Evolutionary conservation across 2,888 invertebrate species (phyloP).

Genomic region (Pseudeuparius sepicola): DNA sequence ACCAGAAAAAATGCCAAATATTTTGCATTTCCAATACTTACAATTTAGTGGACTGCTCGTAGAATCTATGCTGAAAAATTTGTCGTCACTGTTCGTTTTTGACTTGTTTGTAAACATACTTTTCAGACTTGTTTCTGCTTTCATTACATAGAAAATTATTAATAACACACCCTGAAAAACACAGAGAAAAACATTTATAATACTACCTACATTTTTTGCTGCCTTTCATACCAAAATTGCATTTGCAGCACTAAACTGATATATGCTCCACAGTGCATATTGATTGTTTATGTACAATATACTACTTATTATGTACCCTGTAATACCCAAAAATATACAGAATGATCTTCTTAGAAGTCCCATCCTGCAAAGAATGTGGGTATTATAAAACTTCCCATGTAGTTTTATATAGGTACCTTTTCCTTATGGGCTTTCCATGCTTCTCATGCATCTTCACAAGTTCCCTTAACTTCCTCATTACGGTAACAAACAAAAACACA

Average conservation of each 20-base stretch:
- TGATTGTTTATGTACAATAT: constrained; percentile 53
- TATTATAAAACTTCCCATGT: not conserved
- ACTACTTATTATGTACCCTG: constrained; percentile 50
- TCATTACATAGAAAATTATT: constrained; percentile 49
- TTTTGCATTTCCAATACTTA: no score
- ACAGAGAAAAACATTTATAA: constrained; percentile 8
- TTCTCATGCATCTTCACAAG: constrained; percentile 52
- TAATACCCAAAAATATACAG: constrained; percentile 48
- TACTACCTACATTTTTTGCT: constrained; percentile 3
- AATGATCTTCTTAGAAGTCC: constrained; percentile 52
- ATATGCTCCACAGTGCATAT: constrained; percentile 46
- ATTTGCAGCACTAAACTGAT: constrained; percentile 45
- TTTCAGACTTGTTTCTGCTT: constrained; percentile 45
- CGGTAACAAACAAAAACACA: constrained; percentile 55
- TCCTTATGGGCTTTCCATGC: constrained; percentile 45
- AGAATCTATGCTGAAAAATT: constrained; percentile 41
- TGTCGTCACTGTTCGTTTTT: constrained; percentile 40
- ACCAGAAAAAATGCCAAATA: no score
- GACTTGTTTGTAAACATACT: constrained; percentile 37
- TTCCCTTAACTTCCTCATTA: constrained; percentile 50
- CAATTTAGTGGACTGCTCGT: constrained; percentile 52
- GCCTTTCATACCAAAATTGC: constrained; percentile 1
- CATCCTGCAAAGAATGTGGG: constrained; percentile 41
- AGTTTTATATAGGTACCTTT: constrained; percentile 39
- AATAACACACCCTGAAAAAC: constrained; percentile 47